Conservation (phyloP, 2,888 invertebrate genomes). For the Trimorus sp. region DNA sequence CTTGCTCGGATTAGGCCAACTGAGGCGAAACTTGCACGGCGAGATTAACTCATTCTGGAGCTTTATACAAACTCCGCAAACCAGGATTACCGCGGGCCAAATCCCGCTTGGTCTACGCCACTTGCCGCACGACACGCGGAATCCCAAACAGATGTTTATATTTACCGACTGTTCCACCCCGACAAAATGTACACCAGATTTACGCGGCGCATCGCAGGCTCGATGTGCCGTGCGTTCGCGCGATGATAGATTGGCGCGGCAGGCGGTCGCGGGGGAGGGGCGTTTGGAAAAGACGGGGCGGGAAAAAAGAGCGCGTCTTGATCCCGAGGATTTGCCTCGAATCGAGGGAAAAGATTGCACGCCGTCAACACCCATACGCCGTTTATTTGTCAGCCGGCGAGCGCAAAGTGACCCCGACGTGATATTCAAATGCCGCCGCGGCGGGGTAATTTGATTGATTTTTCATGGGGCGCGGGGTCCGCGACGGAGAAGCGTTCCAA, state of each 20-base stretch:
- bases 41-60: constrained; percentile 77
- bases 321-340: constrained; percentile 49
- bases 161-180: constrained; percentile 68
- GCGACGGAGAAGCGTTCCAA: neutral
- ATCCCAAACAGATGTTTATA: constrained; percentile 78
- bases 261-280: too few species aligned
- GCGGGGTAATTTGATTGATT: constrained; percentile 41
- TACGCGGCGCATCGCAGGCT: constrained; percentile 12
- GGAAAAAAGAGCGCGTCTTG: constrained; percentile 45
- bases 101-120: constrained; percentile 71
- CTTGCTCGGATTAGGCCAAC: constrained; percentile 75
- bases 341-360: constrained; percentile 56
- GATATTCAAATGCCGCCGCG: constrained; percentile 28
- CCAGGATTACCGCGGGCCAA: constrained; percentile 74
- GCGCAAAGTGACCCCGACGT: constrained; percentile 42
- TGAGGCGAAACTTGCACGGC: constrained; percentile 72
- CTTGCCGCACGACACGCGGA: constrained; percentile 71
- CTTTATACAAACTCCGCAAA: constrained; percentile 74
- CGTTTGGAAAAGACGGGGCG: neutral
- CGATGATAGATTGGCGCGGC: constrained; percentile 56
- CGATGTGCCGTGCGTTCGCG: constrained; percentile 27
- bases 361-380: constrained; percentile 65
- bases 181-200: constrained; percentile 48
- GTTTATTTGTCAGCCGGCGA: constrained; percentile 69
- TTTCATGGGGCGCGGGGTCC: constrained; percentile 4